Percentiles rank a stretch among this genome's conserved stretches.
Evolutionary conservation across 2,113 vertebrate genomes (phyloP).

Genomic region (Psittacara wagleri): DNA sequence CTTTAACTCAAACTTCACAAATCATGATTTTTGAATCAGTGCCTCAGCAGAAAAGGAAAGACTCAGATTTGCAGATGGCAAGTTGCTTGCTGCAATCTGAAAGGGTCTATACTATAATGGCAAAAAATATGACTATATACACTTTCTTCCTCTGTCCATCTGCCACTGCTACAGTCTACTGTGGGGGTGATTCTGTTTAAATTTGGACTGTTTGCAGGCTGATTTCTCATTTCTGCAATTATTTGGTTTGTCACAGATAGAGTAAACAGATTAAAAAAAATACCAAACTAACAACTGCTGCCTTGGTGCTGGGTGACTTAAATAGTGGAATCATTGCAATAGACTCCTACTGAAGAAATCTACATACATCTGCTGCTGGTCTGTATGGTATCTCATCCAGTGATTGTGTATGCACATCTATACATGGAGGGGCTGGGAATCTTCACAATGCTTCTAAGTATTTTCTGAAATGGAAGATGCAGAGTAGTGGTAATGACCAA

Average conservation of each 20-base stretch:
- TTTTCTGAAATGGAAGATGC: neutral
- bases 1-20: slow-evolving; percentile 43
- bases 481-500: neutral
- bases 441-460: neutral
- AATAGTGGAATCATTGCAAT: slow-evolving; percentile 1
- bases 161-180: slow-evolving; percentile 65
- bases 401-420: neutral
- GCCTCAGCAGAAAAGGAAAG: slow-evolving; percentile 66
- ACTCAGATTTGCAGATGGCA: slow-evolving; percentile 71
- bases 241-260: slow-evolving; percentile 47
- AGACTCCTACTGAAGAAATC: slow-evolving; percentile 4
- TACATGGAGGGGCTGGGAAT: neutral
- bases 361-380: neutral
- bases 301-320: neutral
- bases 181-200: slow-evolving; percentile 58
- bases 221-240: slow-evolving; percentile 52
- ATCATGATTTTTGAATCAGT: slow-evolving; percentile 62
- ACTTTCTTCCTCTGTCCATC: slow-evolving; percentile 72
- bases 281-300: neutral
- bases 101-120: slow-evolving; percentile 58
- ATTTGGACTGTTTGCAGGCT: slow-evolving; percentile 63
- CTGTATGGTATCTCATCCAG: neutral
- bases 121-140: slow-evolving; percentile 69
- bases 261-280: slow-evolving; percentile 5
- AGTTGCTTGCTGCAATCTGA: slow-evolving; percentile 61